Evolutionary conservation across 2,888 invertebrate genomes (phyloP).

Genomic region (Nemotelus pantherinus): DNA sequence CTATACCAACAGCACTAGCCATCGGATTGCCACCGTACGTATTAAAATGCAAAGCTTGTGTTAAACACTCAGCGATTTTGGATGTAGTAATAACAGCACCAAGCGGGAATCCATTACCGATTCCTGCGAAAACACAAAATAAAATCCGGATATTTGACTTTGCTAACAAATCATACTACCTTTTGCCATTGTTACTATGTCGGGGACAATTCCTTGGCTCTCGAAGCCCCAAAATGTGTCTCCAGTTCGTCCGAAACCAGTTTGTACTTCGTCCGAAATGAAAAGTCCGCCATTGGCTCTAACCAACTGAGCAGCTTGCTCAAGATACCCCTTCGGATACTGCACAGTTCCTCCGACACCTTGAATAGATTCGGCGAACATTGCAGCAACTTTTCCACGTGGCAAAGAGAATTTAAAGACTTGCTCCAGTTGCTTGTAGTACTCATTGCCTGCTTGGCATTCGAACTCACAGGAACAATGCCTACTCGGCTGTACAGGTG

Average conservation of each 20-base stretch:
- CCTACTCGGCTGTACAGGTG: slow-evolving; percentile 77
- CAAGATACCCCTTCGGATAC: slow-evolving; percentile 87
- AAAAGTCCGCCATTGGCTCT: slow-evolving; percentile 86
- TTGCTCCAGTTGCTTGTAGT: slow-evolving; percentile 78
- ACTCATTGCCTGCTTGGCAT: slow-evolving; percentile 81
- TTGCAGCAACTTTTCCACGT: slow-evolving; percentile 81
- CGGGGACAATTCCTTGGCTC: slow-evolving; percentile 84
- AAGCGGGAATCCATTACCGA: slow-evolving; percentile 95
- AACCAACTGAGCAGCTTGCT: slow-evolving; percentile 80
- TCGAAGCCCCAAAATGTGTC: slow-evolving; percentile 98
- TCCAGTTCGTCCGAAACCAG: slow-evolving; percentile 95
- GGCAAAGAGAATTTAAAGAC: slow-evolving; percentile 82
- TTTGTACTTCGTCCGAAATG: slow-evolving; percentile 96
- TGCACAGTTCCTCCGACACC: slow-evolving; percentile 95
- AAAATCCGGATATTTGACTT: background rate
- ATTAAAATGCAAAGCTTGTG: slow-evolving; percentile 86
- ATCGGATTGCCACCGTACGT: slow-evolving; percentile 97
- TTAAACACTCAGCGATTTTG: slow-evolving; percentile 82
- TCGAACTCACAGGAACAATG: slow-evolving; percentile 72
- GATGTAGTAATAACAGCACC: slow-evolving; percentile 94
- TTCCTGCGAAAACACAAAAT: slow-evolving; percentile 59
- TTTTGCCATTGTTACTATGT: slow-evolving; percentile 96
- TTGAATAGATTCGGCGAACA: slow-evolving; percentile 96
- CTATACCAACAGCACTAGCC: slow-evolving; percentile 85
- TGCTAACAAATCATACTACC: slow-evolving; percentile 63